Evolutionary conservation across 2,888 invertebrate species (phyloP), one percentile per base, ranked within the genome.

Genomic region (Xestoiulus laeticollis): DNA sequence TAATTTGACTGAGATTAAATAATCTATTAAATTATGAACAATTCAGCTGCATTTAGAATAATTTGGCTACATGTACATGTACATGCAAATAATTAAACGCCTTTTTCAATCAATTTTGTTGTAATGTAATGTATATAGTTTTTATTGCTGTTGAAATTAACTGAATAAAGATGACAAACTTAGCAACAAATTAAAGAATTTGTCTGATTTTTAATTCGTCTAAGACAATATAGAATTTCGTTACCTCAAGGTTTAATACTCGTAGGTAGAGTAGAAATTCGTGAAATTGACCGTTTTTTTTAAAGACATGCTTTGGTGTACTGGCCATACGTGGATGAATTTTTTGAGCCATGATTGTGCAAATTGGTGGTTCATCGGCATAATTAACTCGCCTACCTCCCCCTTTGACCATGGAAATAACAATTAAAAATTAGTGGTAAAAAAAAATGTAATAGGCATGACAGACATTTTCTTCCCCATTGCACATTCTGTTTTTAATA

Each of bases 381-480:
- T 38, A 48, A 16, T 53, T 53, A 48, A 53, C n/a, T 53, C 19
- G 19, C 26, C 12, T 26, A 68, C 26, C 6, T 2, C 68, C 68
- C 26, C 68, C 26, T 68, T 26, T 22, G n/a, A n/a, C n/a, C 26
- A 68, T n/a, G 26, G 22, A 68, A 68, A 26, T 68, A 68, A 22
- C 68, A 26, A 68, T 68, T 68, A 68, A 59, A 59, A 59, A 59
- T n/a, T 59, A 59, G 59, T n/a, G 16, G 59, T n/a, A 22, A 59
- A 59, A 22, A 59, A 59, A 53, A 68, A 68, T 68, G 14, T 68
- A 68, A 12, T 26, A 10, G 68, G 68, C 68, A 26, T 26, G 68
- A 26, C 68, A 68, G 26, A 68, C 26, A 68, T 68, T 68, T 48
- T 68, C 26, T 26, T 68, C 68, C 68, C 68, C 8, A 22, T 19